Conservation (phyloP, 1,140 invertebrate species). For the Eurytemora carolleeae region DNA sequence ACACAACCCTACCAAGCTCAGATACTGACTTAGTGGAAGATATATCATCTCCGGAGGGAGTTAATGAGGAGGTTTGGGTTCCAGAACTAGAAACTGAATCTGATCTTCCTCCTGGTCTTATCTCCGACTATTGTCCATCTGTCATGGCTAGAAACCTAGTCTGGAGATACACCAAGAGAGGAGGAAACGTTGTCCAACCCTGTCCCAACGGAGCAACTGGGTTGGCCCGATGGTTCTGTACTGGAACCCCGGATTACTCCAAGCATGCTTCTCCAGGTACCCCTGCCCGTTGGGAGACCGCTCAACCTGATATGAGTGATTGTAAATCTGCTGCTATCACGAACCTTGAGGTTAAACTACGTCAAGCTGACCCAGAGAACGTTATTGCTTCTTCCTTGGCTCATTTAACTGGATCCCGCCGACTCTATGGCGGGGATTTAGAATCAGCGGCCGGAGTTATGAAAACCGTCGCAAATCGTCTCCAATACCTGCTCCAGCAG, state of each 20-base stretch:
- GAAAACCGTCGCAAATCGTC: slow-evolving; percentile 60
- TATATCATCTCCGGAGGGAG: background rate
- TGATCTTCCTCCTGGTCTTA: background rate
- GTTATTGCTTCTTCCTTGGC: slow-evolving; percentile 29
- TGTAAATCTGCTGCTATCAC: slow-evolving; percentile 75
- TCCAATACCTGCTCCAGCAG: slow-evolving; percentile 35
- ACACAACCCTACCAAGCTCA: background rate
- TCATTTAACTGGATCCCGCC: slow-evolving; percentile 57
- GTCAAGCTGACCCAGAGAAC: slow-evolving; percentile 50
- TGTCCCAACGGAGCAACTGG: slow-evolving; percentile 73
- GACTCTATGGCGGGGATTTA: slow-evolving; percentile 75
- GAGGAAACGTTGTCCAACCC: slow-evolving; percentile 51
- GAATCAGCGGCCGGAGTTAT: slow-evolving; percentile 70
- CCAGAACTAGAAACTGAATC: background rate
- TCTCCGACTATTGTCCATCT: slow-evolving; percentile 38
- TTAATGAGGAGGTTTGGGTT: background rate
- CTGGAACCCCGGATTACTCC: slow-evolving; percentile 21
- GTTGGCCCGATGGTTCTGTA: slow-evolving; percentile 55
- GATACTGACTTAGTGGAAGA: background rate
- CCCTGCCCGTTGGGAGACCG: slow-evolving; percentile 29
- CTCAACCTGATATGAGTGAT: slow-evolving; percentile 63
- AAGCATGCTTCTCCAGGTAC: background rate
- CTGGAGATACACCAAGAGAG: slow-evolving; percentile 67
- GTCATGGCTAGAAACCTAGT: slow-evolving; percentile 48
- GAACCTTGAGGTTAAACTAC: slow-evolving; percentile 52